A percentile compares a stretch with the other conserved stretches of the same genome.
Conservation (phyloP, 2,113 vertebrate genomes). For the Tetrax tetrax region DNA sequence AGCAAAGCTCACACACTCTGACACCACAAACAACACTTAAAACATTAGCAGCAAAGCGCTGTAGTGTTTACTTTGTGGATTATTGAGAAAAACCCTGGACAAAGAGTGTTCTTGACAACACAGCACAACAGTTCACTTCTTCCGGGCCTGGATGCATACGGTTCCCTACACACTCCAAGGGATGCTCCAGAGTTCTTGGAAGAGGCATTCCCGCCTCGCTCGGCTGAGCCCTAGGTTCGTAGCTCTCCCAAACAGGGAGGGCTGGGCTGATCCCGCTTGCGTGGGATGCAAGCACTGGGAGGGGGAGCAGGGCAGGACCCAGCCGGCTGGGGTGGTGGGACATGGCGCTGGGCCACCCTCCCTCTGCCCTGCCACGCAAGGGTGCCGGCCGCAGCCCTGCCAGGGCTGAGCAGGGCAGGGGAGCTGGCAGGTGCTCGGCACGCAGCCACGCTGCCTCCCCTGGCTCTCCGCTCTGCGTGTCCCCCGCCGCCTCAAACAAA, state of each 20-base stretch:
- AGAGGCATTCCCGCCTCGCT: rapidly evolving
- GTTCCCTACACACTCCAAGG: background rate
- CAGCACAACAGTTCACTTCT: background rate
- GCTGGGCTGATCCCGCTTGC: background rate
- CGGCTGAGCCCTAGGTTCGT: rapidly evolving
- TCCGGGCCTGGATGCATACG: rapidly evolving
- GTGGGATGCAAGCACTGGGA: no score
- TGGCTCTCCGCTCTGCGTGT: rapidly evolving
- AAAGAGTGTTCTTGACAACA: background rate
- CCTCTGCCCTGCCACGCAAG: rapidly evolving
- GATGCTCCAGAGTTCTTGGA: rapidly evolving
- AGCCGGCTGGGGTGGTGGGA: rapidly evolving
- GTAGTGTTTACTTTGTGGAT: background rate
- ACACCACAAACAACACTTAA: background rate
- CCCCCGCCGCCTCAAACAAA: background rate
- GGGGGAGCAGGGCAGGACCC: background rate
- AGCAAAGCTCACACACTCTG: background rate
- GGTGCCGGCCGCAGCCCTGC: rapidly evolving
- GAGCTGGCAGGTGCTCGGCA: background rate
- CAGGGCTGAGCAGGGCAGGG: background rate
- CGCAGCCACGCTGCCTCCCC: rapidly evolving
- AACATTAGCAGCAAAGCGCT: background rate
- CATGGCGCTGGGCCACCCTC: rapidly evolving
- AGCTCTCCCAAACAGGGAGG: background rate
- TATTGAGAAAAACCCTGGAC: background rate